A percentile compares a stretch with the other conserved stretches of the same genome.
phyloP scores from a whole-genome alignment of 2,888 invertebrate species.

The Leptinotarsa juncta region DNA sequence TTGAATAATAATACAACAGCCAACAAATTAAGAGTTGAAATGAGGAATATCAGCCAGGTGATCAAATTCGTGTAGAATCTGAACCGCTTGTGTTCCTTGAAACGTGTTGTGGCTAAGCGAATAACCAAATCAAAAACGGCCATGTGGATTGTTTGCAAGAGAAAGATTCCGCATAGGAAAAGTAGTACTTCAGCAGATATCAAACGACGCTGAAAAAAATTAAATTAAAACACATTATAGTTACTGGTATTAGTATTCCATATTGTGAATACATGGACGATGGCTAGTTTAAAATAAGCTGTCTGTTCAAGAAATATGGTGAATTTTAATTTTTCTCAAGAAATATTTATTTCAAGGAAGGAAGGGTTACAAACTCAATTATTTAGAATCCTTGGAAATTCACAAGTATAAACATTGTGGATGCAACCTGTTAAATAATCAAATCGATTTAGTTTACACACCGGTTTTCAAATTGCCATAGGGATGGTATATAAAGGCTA shows the following conservation, averaged over 20 bases:
- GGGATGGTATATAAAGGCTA: too few relatives aligned
- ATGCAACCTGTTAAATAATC: too few relatives aligned
- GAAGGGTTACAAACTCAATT: too few relatives aligned
- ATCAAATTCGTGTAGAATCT: slow-evolving; percentile 5
- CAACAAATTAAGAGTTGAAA: slow-evolving; percentile 5
- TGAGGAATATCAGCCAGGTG: slow-evolving; percentile 4
- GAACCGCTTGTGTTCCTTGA: slow-evolving; percentile 22
- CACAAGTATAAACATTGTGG: too few relatives aligned
- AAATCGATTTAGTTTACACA: too few relatives aligned
- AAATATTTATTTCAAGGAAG: too few relatives aligned
- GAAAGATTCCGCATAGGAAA: slow-evolving; percentile 22
- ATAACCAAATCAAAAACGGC: slow-evolving; percentile 28
- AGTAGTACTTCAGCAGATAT: slow-evolving; percentile 22
- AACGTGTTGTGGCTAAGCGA: slow-evolving; percentile 26
- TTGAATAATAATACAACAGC: slow-evolving; percentile 13
- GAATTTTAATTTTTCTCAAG: not conserved
- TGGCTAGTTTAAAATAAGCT: not conserved
- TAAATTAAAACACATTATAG: not conserved
- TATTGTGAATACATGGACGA: too few relatives aligned
- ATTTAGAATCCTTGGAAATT: too few relatives aligned
- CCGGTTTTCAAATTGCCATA: too few relatives aligned
- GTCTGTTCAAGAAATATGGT: not conserved
- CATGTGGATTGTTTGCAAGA: slow-evolving; percentile 26
- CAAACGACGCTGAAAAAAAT: slow-evolving; percentile 15
- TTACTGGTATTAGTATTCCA: too few relatives aligned